phyloP scores from a whole-genome alignment of 2,888 invertebrate genomes.

The Ceramica pisi region DNA sequence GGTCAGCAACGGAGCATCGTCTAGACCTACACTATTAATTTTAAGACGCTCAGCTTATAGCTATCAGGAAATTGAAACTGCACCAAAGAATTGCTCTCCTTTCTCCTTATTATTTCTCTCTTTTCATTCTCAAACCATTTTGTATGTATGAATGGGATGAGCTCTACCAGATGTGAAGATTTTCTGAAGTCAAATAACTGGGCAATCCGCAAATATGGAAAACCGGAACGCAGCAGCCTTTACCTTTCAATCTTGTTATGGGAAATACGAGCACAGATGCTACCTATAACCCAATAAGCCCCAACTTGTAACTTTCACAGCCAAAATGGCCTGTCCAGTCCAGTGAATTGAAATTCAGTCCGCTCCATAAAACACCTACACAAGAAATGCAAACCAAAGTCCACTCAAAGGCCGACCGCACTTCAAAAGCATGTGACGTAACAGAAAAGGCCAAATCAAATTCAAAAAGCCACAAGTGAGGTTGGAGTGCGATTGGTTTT shows the following conservation, averaged over 20 bases:
- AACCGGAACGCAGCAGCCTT: not conserved
- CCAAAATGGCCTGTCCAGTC: constrained; percentile 11
- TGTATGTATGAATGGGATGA: no score
- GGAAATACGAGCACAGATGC: not conserved
- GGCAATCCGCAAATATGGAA: not conserved
- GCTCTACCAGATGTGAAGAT: no score
- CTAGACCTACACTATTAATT: no score
- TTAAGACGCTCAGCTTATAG: no score
- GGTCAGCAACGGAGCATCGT: no score
- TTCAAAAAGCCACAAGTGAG: constrained; percentile 74
- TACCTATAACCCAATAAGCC: not conserved
- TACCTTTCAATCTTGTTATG: not conserved
- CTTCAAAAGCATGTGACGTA: constrained; percentile 71
- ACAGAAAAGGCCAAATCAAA: constrained; percentile 75
- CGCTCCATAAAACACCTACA: constrained; percentile 43
- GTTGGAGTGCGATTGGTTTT: constrained; percentile 77
- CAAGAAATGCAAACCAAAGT: constrained; percentile 55
- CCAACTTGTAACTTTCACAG: not conserved
- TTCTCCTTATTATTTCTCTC: no score
- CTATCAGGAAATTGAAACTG: no score
- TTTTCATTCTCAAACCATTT: no score
- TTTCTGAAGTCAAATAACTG: no score
- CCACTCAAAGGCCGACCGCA: constrained; percentile 68
- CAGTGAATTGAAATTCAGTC: constrained; percentile 49
- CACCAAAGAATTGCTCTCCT: no score